Conservation (phyloP, 2,888 invertebrate genomes). For the Entomobrya proxima region DNA sequence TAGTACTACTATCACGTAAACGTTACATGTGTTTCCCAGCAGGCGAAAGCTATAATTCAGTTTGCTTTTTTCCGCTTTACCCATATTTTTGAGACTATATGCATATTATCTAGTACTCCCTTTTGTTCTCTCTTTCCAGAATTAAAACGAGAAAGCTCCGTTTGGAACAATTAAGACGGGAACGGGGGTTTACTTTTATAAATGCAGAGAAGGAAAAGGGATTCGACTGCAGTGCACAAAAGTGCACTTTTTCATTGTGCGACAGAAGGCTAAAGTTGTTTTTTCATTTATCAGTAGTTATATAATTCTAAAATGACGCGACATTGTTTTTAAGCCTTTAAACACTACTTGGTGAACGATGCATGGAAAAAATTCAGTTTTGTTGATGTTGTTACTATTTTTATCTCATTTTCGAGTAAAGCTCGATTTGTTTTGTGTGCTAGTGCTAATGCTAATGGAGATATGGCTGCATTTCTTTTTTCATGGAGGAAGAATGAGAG, state of each 20-base stretch:
- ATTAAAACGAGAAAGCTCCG: background rate
- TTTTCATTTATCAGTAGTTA: too few relatives aligned
- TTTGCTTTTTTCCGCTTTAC: slow-evolving; percentile 11
- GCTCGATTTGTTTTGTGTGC: slow-evolving; percentile 2
- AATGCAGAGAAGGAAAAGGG: background rate
- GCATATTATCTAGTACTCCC: slow-evolving; percentile 6
- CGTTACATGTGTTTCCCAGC: slow-evolving; percentile 63
- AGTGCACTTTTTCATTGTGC: too few relatives aligned
- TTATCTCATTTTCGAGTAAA: background rate
- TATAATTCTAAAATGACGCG: too few relatives aligned
- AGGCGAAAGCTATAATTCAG: slow-evolving; percentile 56
- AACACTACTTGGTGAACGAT: too few relatives aligned
- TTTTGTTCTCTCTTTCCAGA: background rate
- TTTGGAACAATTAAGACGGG: background rate
- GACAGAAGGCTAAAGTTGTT: too few relatives aligned
- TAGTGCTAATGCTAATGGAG: too few relatives aligned
- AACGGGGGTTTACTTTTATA: background rate
- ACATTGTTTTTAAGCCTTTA: too few relatives aligned
- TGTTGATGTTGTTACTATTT: background rate
- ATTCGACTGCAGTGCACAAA: slow-evolving; percentile 33
- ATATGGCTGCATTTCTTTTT: slow-evolving; percentile 24
- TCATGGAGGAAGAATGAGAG: background rate
- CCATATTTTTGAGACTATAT: slow-evolving; percentile 21
- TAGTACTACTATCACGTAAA: slow-evolving; percentile 25
- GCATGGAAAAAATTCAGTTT: background rate